Conservation (phyloP, 2,797 vertebrate genomes). For the Xyrichtys novacula region DNA sequence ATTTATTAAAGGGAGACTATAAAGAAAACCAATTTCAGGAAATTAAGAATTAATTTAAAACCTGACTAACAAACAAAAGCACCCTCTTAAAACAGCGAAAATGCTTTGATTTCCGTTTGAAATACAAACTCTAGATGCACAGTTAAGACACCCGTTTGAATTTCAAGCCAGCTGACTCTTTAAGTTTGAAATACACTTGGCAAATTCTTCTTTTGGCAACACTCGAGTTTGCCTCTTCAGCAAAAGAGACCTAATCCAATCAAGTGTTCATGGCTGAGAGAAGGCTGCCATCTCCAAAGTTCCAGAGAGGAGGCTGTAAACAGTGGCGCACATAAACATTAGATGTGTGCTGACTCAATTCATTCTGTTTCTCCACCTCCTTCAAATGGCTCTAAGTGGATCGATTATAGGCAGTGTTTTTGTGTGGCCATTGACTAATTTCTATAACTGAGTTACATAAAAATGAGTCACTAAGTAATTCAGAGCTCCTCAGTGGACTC, state of each 20-base stretch:
- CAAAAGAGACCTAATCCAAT: slow-evolving; percentile 68
- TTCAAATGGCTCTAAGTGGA: slow-evolving; percentile 43
- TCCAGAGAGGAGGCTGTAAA: slow-evolving; percentile 27
- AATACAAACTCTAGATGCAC: background rate
- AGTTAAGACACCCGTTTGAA: slow-evolving; percentile 16
- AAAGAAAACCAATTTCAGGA: background rate
- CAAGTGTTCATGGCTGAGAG: slow-evolving; percentile 42
- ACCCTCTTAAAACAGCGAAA: background rate
- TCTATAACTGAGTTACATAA: slow-evolving; percentile 53
- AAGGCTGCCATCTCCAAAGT: slow-evolving; percentile 37
- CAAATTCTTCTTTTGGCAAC: slow-evolving; percentile 41
- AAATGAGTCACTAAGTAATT: slow-evolving; percentile 48
- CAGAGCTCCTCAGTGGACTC: slow-evolving; percentile 18
- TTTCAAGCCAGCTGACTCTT: slow-evolving; percentile 2
- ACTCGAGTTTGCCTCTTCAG: slow-evolving; percentile 62
- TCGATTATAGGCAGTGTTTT: slow-evolving; percentile 41
- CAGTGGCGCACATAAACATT: slow-evolving; percentile 18
- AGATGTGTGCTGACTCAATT: slow-evolving; percentile 45
- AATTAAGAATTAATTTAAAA: background rate
- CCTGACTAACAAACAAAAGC: background rate
- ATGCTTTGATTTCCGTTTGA: background rate
- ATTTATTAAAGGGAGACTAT: background rate
- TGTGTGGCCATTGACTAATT: slow-evolving; percentile 32
- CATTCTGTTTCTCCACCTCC: slow-evolving; percentile 14
- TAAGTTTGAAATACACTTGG: slow-evolving; percentile 44